These are phyloP conservation scores for Microdon myrmicae DNA, from an alignment of 2,888 invertebrate species.

Conservation along the genomic window DNA sequence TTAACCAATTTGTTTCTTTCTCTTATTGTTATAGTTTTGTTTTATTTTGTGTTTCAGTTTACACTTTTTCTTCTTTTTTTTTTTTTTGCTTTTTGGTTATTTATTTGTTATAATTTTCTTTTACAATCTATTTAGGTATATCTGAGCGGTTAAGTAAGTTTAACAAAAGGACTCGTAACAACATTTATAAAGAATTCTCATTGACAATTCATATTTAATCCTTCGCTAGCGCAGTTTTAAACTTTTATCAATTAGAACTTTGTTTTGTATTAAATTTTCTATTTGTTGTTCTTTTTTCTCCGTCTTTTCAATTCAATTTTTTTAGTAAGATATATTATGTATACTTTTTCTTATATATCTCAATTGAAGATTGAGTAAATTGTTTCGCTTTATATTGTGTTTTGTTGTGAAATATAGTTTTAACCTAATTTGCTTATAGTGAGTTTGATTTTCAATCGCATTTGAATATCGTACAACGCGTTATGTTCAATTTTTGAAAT, in stretches of 20 bases:
- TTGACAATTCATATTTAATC: slow-evolving; percentile 28
- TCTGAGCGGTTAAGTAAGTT: too few species aligned
- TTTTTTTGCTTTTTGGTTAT: too few species aligned
- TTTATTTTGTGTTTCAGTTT: slow-evolving; percentile 30
- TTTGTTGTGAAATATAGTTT: slow-evolving; percentile 42
- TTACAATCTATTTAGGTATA: too few species aligned
- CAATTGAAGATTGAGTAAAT: slow-evolving; percentile 21
- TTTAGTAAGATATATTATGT: slow-evolving; percentile 10
- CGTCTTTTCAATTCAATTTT: neutral
- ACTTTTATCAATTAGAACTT: slow-evolving; percentile 4
- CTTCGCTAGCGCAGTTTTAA: slow-evolving; percentile 9
- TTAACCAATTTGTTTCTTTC: slow-evolving; percentile 4
- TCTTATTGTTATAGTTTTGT: slow-evolving; percentile 17
- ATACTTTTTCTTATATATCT: slow-evolving; percentile 14
- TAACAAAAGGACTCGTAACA: slow-evolving; percentile 33
- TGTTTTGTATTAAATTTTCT: slow-evolving; percentile 5
- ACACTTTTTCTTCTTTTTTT: slow-evolving; percentile 12
- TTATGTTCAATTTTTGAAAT: too few species aligned
- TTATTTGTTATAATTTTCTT: too few species aligned
- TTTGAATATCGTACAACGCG: slow-evolving; percentile 23
- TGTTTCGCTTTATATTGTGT: slow-evolving; percentile 26
- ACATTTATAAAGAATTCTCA: slow-evolving; percentile 46
- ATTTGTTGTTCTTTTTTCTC: slow-evolving; percentile 14
- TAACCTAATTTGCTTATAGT: slow-evolving; percentile 38
- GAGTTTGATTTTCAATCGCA: slow-evolving; percentile 48